Base-by-base conservation (phyloP, 2,797 vertebrate species). In the Sebastes trivittatus region DNA sequence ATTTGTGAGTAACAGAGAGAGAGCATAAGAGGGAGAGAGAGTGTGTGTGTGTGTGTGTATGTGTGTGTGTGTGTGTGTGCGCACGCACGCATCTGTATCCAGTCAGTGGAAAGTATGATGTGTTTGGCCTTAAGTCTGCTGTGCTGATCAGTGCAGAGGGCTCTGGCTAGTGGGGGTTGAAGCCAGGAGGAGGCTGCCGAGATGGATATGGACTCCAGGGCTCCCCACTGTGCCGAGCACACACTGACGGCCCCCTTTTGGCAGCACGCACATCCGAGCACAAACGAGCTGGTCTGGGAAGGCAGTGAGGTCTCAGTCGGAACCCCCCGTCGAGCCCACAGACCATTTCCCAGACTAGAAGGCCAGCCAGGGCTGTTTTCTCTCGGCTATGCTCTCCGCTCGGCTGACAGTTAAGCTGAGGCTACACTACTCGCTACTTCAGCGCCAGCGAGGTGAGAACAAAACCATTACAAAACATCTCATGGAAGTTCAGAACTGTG, bases 101-200 rank as follows among this genome's bases (percentile, higher is more conserved):
- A 94, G 93, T 93, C 93, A 94, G 94, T 94, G 94, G 94, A 95
- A 95, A 95, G 89, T 94, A 93, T 94, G 93, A 95, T 94, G 93
- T 92, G 85, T 92, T 94, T 93, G 94, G 93, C 92, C 93, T 91
- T 84, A 92, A 93, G 91, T 95, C 90, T 92, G 92, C 90, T 87
- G 91, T 77, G 84, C 90, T 89, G 91, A 93, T 93, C 91, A 88
- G 90, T 91, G 88, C 90, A 93, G 85, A 93, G 92, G 88, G 92
- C 93, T 90, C 89, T 89, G 92, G 91, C 88, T 89, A 92, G 93
- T 74, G 90, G 94, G 94, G 95, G 94, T 88, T 92, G 92, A 92
- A 95, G 94, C 94, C 94, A 92, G 91, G 90, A 92, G 93, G 91
- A 93, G 92, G 92, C 93, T 94, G 93, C 91, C 86, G 93, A 95